Evolutionary conservation across 1,140 invertebrate genomes (phyloP), one percentile per base, ranked within the genome.

Genomic region (Lanistes nyassanus): DNA sequence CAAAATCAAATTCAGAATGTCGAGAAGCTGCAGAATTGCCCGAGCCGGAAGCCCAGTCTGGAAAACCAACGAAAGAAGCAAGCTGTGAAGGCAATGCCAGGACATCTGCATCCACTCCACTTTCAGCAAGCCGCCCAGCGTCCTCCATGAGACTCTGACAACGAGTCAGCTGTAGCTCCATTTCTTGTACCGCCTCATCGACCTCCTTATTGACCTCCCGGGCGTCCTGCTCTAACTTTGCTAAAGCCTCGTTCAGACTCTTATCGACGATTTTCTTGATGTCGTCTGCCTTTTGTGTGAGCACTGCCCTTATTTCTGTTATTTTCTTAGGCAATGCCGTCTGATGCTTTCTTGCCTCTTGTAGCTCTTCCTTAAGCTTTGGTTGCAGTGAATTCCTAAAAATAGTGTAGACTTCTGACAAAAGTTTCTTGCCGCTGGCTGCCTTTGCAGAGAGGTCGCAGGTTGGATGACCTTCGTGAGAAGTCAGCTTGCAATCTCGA

Each of bases 401-500:
- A 11, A 31, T 31, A 11, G 1, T 60, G 0, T 7, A 9, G 11
- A 60, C 23, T 11, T 11, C 1, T 2, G 23, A n/a, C 3, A 60
- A n/a, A 31, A 60, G 9, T 7, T 60, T 11, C 6, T 31, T 60
- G 56, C 23, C 56, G 23, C 9, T n/a, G 9, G 1, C 6, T 60
- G 29, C 3, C 29, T 16, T 7, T 31, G 56, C 9, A 60, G 56
- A 34, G 13, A 72, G 21, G 56, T 72, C 70, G 16, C n/a, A 31
- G 9, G 70, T 58, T 31, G 19, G 36, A 58, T 74, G 72, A 26
- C 62, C 62, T 51, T 74, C 62, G 62, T 74, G 72, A 26, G 58
- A n/a, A 11, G 62, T 65, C 23, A 74, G 39, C 31, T 64, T 65
- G 47, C 72, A 74, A 39, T 74, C 72, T 42, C 58, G 58, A 64